Evolutionary conservation across 2,797 vertebrate species (phyloP), one percentile per base, ranked within the genome.

Genomic region (Argyrosomus regius): DNA sequence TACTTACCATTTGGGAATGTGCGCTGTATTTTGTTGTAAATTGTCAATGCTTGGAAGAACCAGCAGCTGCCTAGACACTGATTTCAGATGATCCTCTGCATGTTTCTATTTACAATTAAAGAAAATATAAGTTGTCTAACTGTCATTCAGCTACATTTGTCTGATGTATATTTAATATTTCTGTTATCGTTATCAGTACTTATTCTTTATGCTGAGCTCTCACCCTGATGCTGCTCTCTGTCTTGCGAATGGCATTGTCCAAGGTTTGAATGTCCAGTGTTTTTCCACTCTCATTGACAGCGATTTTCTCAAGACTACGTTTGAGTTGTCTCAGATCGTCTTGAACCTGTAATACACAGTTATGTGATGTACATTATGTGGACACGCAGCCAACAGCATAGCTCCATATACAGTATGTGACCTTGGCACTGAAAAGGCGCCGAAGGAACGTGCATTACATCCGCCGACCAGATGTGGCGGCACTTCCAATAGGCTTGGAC

Each of bases 261-360:
- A 97, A 88, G 49, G 88, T 71, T 35, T 92, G 81, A 80, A 95
- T 62, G 75, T 95, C 91, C 86, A 95, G 22, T 0, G 58, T 49
- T 60, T 90, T 71, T 28, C 18, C 73, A 0, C 78, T 78, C 9
- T 88, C 83, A 43, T 74, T 88, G 59, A 72, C 24, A 35, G 26
- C 70, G 20, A 24, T 75, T 35, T 80, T 62, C 2, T 83, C 81
- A 77, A 96, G 84, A 72, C 92, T 91, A 9, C 84, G 87, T 87
- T 87, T 94, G 79, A 97, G 90, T 43, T 95, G 85, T 54, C 77
- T 87, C 85, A 97, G 89, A 67, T 97, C 95, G 68, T 96, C 94
- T 77, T 96, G 94, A 75, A 96, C 95, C 97, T 98, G 69, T 26
- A 88, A 84, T 24, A 64, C 4, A 87, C 17, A 72, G 20, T 26